These are phyloP conservation scores for Zhengitettix transpicula DNA, from an alignment of 2,888 invertebrate genomes.

Conservation along the genomic window DNA sequence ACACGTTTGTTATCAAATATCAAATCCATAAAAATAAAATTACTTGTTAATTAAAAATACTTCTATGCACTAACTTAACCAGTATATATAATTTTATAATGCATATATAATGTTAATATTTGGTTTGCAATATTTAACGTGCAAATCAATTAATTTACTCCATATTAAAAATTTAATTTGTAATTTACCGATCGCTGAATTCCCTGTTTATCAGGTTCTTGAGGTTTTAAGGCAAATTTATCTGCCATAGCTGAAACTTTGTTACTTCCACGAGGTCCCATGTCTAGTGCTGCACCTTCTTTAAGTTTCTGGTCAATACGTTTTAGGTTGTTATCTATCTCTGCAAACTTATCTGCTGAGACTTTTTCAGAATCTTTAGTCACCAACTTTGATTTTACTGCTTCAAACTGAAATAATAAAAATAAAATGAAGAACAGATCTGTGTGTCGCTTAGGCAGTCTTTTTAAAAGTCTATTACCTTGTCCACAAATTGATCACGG, in stretches of 20 bases:
- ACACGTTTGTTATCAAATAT: too few relatives aligned
- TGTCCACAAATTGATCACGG: constrained; percentile 48
- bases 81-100: too few relatives aligned
- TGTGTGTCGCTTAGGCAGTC: not conserved
- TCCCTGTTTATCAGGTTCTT: constrained; percentile 29
- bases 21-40: too few relatives aligned
- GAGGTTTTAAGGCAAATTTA: constrained; percentile 42
- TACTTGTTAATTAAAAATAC: too few relatives aligned
- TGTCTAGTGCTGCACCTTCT: constrained; percentile 56
- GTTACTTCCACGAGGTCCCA: constrained; percentile 43
- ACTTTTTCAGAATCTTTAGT: constrained; percentile 36
- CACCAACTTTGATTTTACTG: constrained; percentile 42
- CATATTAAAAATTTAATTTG: not conserved
- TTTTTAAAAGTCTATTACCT: constrained; percentile 16
- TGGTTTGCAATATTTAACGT: not conserved
- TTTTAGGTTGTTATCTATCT: constrained; percentile 55
- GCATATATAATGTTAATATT: not conserved
- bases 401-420: constrained; percentile 35
- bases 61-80: too few relatives aligned
- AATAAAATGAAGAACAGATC: not conserved
- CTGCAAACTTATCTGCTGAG: constrained; percentile 46
- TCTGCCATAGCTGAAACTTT: constrained; percentile 82
- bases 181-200: constrained; percentile 37
- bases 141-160: not conserved
- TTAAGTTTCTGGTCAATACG: constrained; percentile 54